phyloP scores from a whole-genome alignment of 1,140 invertebrate genomes.

The Drosophila simulans region DNA sequence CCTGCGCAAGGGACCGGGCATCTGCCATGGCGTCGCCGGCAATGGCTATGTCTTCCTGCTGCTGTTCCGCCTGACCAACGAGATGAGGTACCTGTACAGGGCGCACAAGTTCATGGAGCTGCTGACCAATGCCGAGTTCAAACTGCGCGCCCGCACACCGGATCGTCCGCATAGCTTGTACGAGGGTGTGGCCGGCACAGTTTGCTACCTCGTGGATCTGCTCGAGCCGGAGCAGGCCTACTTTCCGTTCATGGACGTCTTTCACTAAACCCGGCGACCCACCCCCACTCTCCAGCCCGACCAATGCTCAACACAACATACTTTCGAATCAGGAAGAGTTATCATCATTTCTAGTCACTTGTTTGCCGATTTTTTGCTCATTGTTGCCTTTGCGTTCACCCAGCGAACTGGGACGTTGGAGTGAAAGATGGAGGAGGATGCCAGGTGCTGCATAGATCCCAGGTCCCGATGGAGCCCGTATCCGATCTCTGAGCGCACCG shows the following conservation, averaged over 20 bases:
- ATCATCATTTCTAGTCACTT: conserved; percentile 56
- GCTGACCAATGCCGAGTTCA: conserved; percentile 89
- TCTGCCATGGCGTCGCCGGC: conserved; percentile 94
- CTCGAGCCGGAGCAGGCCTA: conserved; percentile 89
- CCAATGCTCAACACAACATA: conserved; percentile 16
- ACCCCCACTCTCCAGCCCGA: too few relatives aligned
- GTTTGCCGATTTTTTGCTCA: conserved; percentile 28
- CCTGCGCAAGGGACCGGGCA: conserved; percentile 92
- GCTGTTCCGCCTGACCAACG: conserved; percentile 90
- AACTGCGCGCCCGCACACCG: conserved; percentile 89
- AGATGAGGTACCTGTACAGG: conserved; percentile 90
- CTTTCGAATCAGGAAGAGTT: conserved; percentile 55
- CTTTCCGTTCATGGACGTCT: conserved; percentile 95
- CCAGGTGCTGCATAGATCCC: neutral
- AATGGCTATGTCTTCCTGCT: conserved; percentile 94
- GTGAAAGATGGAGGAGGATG: neutral
- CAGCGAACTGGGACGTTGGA: conserved; percentile 7
- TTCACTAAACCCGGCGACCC: conserved; percentile 75
- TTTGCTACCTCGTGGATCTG: conserved; percentile 92
- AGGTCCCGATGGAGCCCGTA: conserved; percentile 1
- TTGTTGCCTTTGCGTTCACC: conserved; percentile 41
- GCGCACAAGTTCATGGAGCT: conserved; percentile 92
- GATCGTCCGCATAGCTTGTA: conserved; percentile 93
- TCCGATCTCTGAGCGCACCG: conserved; percentile 25
- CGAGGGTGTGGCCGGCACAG: conserved; percentile 94